Conservation (phyloP, 2,888 invertebrate genomes). For the Ligdia adustata region DNA sequence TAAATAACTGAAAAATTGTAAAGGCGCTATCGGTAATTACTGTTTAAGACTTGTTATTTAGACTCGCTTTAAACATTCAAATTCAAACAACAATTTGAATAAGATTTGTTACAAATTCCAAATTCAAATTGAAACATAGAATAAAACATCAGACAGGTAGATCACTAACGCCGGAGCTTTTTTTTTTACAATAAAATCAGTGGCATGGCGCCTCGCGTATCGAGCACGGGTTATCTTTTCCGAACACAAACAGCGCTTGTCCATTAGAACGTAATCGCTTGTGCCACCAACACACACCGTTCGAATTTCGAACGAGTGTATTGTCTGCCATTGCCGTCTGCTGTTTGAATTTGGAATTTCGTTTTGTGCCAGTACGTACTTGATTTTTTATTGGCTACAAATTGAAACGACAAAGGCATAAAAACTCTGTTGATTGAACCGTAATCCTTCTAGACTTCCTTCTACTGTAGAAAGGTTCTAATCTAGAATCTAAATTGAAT, state of each 20-base stretch:
- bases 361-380: constrained; percentile 37
- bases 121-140: constrained; percentile 35
- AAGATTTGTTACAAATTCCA: background rate
- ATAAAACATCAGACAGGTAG: constrained; percentile 54
- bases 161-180: constrained; percentile 52
- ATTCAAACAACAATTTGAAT: no score
- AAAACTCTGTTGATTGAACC: no score
- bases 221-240: constrained; percentile 72
- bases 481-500: no score
- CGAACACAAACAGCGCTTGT: constrained; percentile 82
- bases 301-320: constrained; percentile 50
- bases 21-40: no score
- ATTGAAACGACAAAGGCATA: no score
- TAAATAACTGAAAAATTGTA: no score
- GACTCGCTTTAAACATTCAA: no score
- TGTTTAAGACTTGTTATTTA: no score
- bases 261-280: constrained; percentile 84
- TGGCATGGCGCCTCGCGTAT: constrained; percentile 82
- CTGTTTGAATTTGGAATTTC: constrained; percentile 63
- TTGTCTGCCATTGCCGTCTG: constrained; percentile 53
- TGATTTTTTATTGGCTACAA: no score
- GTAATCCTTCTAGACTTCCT: no score
- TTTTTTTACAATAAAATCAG: constrained; percentile 67
- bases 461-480: no score
- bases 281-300: constrained; percentile 80